These are phyloP conservation scores for Pantherophis guttatus DNA, from an alignment of 2,113 vertebrate genomes.

Conservation along the genomic window DNA sequence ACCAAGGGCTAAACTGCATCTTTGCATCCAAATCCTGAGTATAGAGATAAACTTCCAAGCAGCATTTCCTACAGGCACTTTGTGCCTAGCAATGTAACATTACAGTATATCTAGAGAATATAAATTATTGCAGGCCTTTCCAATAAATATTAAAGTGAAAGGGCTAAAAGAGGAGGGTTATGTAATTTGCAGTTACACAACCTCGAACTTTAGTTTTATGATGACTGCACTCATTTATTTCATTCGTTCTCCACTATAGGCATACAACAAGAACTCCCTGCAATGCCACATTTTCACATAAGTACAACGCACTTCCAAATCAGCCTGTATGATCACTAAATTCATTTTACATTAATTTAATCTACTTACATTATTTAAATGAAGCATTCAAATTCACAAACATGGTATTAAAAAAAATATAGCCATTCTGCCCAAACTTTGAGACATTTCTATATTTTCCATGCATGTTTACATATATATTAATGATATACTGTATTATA, in stretches of 20 bases:
- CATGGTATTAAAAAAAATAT: not conserved
- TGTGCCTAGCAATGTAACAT: not conserved
- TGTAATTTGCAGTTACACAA: not conserved
- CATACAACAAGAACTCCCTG: not conserved
- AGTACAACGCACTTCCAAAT: not conserved
- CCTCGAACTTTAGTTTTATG: not conserved
- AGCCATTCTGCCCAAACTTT: not conserved
- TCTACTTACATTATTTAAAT: not conserved
- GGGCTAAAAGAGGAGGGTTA: not conserved
- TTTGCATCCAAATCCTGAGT: not conserved
- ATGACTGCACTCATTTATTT: not conserved
- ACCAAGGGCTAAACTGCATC: not conserved
- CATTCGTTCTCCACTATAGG: not conserved
- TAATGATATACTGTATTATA: not conserved
- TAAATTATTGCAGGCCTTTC: not conserved
- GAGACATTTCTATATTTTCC: not conserved
- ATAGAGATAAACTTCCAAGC: rapidly evolving
- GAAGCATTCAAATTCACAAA: not conserved
- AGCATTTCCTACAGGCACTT: not conserved
- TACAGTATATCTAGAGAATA: not conserved
- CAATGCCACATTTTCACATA: not conserved
- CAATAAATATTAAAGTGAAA: not conserved
- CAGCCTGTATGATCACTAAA: not conserved
- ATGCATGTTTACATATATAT: not conserved
- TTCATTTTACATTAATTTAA: not conserved